Base-by-base conservation (phyloP, 2,888 invertebrate species). In the Eumerus sabulonum region DNA sequence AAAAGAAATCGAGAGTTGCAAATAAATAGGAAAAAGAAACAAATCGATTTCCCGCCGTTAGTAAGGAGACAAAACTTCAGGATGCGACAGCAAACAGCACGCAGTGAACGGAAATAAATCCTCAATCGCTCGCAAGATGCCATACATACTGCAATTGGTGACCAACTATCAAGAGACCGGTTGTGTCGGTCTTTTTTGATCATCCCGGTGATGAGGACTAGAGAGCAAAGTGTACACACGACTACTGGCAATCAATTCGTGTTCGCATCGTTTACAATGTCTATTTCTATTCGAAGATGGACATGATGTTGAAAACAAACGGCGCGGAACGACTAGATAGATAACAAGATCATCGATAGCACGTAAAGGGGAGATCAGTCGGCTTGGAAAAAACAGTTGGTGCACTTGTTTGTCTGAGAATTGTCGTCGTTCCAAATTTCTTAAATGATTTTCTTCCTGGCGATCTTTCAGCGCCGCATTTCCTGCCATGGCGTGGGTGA, bases 1-100 rank as follows among this genome's bases (percentile, higher is more conserved):
- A 67, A 60, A 77, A 67, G 48, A 74, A 63, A 68, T 11, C 40
- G 59, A 74, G 63, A 79, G 53, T 63, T 71, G 72, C 60, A 72
- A 77, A 66, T 18, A 57, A 47, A 59, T 72, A 71, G 19, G 67
- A 57, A 67, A 72, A 63, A 42, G 40, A 27, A 56, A 35, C 14
- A 13, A 57, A 51, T 16, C 4, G 9, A 54, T 27, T 27, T 27
- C 27, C 27, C 27, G 27, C 27, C 27, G 7, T 27, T 27, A 53
- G 27, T 44, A 40, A 53, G 14, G 1, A 36, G 47, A 36, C 51
- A 45, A 13, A 48, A 53, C 54, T 14, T 63, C 17, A 57, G 50
- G 50, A 42, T n/a, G 45, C 56, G 51, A 62, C 62, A 27, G 47
- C 51, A 45, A 48, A 42, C 17, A 42, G 50, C 47, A 67, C 62